Base-by-base conservation (phyloP, 2,113 vertebrate species). In the Illadopsis cleaveri region DNA sequence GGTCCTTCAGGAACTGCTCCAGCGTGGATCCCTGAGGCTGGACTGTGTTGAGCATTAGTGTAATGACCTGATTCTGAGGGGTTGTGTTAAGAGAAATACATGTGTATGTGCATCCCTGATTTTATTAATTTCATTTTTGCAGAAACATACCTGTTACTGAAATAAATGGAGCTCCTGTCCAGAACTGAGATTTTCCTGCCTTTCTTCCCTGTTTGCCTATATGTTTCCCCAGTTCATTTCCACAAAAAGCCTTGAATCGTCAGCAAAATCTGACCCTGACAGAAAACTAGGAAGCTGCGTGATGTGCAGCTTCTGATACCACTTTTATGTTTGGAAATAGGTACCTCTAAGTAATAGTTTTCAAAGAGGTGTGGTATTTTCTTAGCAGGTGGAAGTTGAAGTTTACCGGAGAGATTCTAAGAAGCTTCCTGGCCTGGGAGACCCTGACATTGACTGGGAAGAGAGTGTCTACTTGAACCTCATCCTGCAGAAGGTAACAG, bases 391-490 rank as follows among this genome's bases (percentile, higher is more conserved):
- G 92, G 99, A 99, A 94, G 99, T 99, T 45, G 99, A 99, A 96
- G 99, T 99, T 35, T 99, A 99, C 97, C 97, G 99, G 75, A 98
- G 99, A 53, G 99, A 99, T 98, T 99, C 99, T 5, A 99, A 99
- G 98, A 99, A 99, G 98, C 98, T 99, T 58, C 99, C 99, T 0
- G 99, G 99, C 54, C 98, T 99, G 12, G 99, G 99, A 2, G 99
- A 99, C 89, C 99, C 99, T 0, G 99, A 99, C 94, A 99, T 99
- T 13, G 99, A 99, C 97, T 99, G 99, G 99, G 99, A 99, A 95
- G 99, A 99, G 97, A 99, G 99, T 1, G 99, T 99, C 84, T 99
- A 99, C 98, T 96, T 99, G 96, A 99, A 99, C 81, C 99, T 99
- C 62, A 99, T 99, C 94, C 97, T 99, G 38, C 99, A 99, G 98